Percentiles rank a stretch among this genome's conserved stretches.
phyloP scores from a whole-genome alignment of 2,113 vertebrate genomes.

The Leptobrachium ailaonicum region DNA sequence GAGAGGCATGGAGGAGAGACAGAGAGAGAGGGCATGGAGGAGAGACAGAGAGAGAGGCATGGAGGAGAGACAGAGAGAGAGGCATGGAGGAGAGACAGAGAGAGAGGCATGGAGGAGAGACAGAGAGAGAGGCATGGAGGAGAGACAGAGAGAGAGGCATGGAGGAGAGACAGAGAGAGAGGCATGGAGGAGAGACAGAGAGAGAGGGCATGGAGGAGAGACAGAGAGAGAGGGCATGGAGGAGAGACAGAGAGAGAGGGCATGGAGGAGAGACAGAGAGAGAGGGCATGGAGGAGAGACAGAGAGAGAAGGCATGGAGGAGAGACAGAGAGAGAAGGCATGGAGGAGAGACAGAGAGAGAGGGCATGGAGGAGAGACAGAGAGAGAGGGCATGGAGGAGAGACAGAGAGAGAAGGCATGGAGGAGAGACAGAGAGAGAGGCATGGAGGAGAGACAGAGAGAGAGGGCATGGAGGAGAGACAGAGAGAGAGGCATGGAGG shows the following conservation, averaged over 20 bases:
- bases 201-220: too few species aligned
- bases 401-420: neutral
- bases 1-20: neutral
- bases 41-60: neutral
- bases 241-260: too few species aligned
- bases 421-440: neutral
- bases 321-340: neutral
- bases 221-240: too few species aligned
- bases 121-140: neutral
- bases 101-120: neutral
- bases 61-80: too few species aligned
- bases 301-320: neutral
- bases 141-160: too few species aligned
- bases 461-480: neutral
- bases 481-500: neutral
- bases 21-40: neutral
- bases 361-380: too few species aligned
- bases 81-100: neutral
- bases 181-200: too few species aligned
- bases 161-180: too few species aligned
- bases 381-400: neutral
- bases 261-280: too few species aligned
- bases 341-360: neutral
- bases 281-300: too few species aligned
- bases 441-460: neutral